Evolutionary conservation across 2,888 invertebrate species (phyloP).

Genomic region (Nycteola revayana): DNA sequence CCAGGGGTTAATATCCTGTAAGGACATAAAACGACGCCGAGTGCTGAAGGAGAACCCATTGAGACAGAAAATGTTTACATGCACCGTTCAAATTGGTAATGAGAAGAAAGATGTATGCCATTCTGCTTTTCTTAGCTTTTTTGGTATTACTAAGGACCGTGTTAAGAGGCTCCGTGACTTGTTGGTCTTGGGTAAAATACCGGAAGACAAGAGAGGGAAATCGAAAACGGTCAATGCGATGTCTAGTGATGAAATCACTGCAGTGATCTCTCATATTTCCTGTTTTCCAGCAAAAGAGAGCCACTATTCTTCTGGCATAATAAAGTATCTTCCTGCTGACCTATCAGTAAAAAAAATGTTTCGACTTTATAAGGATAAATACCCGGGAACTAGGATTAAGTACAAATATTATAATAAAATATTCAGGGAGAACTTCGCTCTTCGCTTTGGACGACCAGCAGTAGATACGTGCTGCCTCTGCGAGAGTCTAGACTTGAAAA

Average conservation of each 20-base stretch:
- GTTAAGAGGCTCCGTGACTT: conserved; percentile 4
- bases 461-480: conserved; percentile 13
- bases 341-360: not conserved
- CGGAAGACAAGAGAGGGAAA: conserved; percentile 4
- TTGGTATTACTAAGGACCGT: conserved; percentile 4
- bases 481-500: conserved; percentile 7
- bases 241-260: conserved; percentile 2
- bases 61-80: not conserved
- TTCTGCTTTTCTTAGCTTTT: conserved; percentile 2
- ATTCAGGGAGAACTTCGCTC: conserved; percentile 10
- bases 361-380: not conserved
- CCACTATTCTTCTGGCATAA: not conserved
- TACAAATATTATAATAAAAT: conserved; percentile 6
- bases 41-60: not conserved
- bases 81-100: conserved; percentile 2
- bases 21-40: not conserved
- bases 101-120: not conserved
- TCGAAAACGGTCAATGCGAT: conserved; percentile 2
- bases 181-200: conserved; percentile 2
- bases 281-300: conserved; percentile 2
- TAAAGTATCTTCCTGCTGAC: not conserved
- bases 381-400: not conserved
- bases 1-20: conserved; percentile 1
- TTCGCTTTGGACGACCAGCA: conserved; percentile 14
- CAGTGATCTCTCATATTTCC: conserved; percentile 4